Conservation (phyloP, 2,888 invertebrate genomes). For the Drosophila prostipennis region DNA sequence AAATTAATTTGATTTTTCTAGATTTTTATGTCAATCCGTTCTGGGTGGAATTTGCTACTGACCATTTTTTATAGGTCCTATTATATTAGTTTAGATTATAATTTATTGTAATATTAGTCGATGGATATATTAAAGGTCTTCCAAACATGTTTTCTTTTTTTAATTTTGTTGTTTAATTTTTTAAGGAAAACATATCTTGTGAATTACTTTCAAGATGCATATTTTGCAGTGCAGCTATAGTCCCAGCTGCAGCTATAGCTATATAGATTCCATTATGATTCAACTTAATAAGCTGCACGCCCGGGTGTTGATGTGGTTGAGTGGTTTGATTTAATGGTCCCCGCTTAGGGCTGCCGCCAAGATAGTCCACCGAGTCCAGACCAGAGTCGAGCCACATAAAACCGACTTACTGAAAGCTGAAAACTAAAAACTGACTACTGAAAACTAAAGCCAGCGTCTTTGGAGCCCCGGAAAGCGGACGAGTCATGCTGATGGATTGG, state of each 20-base stretch:
- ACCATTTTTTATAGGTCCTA: too few species aligned
- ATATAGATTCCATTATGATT: slow-evolving; percentile 56
- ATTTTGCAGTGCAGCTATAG: slow-evolving; percentile 7
- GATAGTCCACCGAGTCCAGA: slow-evolving; percentile 5
- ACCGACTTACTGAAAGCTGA: slow-evolving; percentile 1
- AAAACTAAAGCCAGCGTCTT: slow-evolving; percentile 5
- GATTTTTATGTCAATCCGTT: too few species aligned
- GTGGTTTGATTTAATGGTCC: slow-evolving; percentile 57
- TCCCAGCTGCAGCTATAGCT: slow-evolving; percentile 13
- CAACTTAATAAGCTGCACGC: slow-evolving; percentile 50
- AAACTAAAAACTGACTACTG: background rate
- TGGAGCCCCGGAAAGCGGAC: slow-evolving; percentile 23
- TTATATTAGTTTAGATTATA: too few species aligned
- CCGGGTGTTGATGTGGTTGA: slow-evolving; percentile 54
- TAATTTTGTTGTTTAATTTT: too few species aligned
- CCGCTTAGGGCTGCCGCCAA: slow-evolving; percentile 35
- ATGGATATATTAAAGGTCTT: too few species aligned
- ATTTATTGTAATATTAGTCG: too few species aligned
- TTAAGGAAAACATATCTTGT: too few species aligned
- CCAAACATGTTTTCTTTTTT: too few species aligned
- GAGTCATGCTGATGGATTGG: slow-evolving; percentile 46
- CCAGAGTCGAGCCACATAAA: slow-evolving; percentile 20
- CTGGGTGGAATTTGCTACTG: too few species aligned
- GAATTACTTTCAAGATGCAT: background rate
- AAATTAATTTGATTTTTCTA: too few species aligned